A percentile compares a stretch with the other conserved stretches of the same genome.
Conservation (phyloP, 2,888 invertebrate species). For the Eumacrocentrus americanus region DNA sequence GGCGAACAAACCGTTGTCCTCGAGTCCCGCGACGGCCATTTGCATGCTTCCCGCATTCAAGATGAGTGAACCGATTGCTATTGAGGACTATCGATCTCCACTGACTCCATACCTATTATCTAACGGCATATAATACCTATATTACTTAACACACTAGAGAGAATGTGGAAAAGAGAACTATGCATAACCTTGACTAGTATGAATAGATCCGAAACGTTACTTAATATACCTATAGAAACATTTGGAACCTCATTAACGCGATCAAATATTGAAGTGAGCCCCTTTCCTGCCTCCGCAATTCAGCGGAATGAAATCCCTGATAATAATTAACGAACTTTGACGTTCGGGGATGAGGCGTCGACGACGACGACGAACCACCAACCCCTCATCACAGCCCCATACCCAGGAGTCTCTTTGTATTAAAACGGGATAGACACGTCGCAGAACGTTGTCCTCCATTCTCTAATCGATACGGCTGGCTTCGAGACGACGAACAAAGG, state of each 20-base stretch:
- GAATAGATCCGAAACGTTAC: no score
- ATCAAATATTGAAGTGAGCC: slow-evolving; percentile 23
- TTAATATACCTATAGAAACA: no score
- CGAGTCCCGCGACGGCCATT: slow-evolving; percentile 44
- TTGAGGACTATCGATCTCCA: slow-evolving; percentile 16
- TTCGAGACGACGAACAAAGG: slow-evolving; percentile 24
- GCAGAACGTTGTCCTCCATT: slow-evolving; percentile 27
- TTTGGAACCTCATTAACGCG: slow-evolving; percentile 26
- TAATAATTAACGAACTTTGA: slow-evolving; percentile 31
- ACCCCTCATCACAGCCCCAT: slow-evolving; percentile 33
- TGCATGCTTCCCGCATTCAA: slow-evolving; percentile 38
- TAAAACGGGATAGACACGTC: slow-evolving; percentile 32
- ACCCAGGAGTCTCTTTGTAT: slow-evolving; percentile 40
- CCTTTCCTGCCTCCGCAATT: slow-evolving; percentile 10
- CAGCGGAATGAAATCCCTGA: slow-evolving; percentile 26
- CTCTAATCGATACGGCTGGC: slow-evolving; percentile 43
- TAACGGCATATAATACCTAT: neutral
- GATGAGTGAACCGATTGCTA: slow-evolving; percentile 18
- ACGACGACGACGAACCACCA: neutral
- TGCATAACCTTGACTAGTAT: no score
- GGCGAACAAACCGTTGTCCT: slow-evolving; percentile 30
- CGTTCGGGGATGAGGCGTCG: slow-evolving; percentile 20
- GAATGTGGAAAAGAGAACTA: no score
- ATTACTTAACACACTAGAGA: neutral
- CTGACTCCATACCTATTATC: neutral